Base-by-base conservation (phyloP, 37 sponge, comb jelly and placozoan species). In the Bolinopsis microptera region DNA sequence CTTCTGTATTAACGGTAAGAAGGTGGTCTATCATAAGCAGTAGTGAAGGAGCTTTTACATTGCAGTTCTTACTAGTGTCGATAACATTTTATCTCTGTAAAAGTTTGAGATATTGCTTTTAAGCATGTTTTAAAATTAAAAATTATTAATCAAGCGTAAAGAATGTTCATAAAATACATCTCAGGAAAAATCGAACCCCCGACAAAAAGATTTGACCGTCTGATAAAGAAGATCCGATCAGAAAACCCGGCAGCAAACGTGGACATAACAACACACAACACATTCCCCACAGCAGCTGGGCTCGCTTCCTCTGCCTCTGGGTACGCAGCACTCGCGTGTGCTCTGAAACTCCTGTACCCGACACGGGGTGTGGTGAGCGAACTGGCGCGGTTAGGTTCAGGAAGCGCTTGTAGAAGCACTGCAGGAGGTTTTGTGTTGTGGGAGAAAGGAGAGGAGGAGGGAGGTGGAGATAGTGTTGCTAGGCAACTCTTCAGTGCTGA, bases 281-380 rank as follows among this genome's bases (percentile, higher is more conserved):
- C 83, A 3, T 99, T 99, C 35, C 99, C 99, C 23, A 99, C 99
- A 16, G 99, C 99, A 27, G 99, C 99, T 72, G 99, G 99, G 0
- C 94, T 99, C 23, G 99, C 99, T 25, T 99, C 99, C 0, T 99
- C 99, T 36, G 99, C 99, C 70, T 97, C 99, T 48, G 99, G 99
- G 28, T 99, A 96, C 82, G 99, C 99, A 26, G 83, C 83, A 8
- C 8, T 82, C 1, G 83, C 83, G 30, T 36, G 38, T 23, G 35
- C 83, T 32, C 38, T 82, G 24, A 82, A 82, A 82, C 83, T 82
- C 35, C 83, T 82, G 38, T 82, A 82, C 83, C 83, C 83, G 1
- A 34, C 32, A 16, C 3, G 34, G 13, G 22, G 23, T 38, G 26
- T 2, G 3, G 92, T 69, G 69, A 69, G 69, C 69, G 69, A 67